Base-by-base conservation (phyloP, 2,888 invertebrate genomes). In the Macrophya annulata region DNA sequence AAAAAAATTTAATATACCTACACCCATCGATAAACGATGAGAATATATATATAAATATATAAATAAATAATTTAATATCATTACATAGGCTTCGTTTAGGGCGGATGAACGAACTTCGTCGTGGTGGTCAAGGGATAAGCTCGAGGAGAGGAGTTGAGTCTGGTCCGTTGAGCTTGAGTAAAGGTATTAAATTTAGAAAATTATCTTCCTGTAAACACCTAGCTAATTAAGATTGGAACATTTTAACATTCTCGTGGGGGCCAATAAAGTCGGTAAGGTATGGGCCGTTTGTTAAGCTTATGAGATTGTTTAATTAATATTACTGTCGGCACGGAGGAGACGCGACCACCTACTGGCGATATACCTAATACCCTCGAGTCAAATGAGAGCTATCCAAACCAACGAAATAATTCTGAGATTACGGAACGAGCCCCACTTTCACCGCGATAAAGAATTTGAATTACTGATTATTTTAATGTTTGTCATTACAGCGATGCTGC, bases 201-300 rank as follows among this genome's bases (percentile, higher is more conserved):
- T 91, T 90, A 92, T 91, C 90, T 90, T 89, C 90, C 91, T 91
- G 91, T 92, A 91, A 93, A 93, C 93, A 93, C 93, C 93, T 93
- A 92, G 91, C 92, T 93, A 93, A 93, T 93, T 93, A 93, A 93
- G 93, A 93, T 92, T 92, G 92, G 91, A 93, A 92, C 93, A 92
- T 92, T 93, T 92, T 92, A 93, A 93, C 90, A 91, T 92, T 89
- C 88, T 89, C 89, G 88, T 88, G 89, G 90, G 89, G 89, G 90
- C 90, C 90, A 91, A 92, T 93, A 93, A 93, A 93, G 89, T 91
- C 88, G 87, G 89, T 90, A 90, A 93, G 90, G 89, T 92, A 93
- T 89, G 90, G 90, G 90, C 91, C 90, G 91, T 92, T 92, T 91
- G 90, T 91, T 91, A 90, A 90, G 91, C 91, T 93, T 93, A 93